Evolutionary conservation across 2,888 invertebrate genomes (phyloP).

Genomic region (Vannuccia rotundouncinata): DNA sequence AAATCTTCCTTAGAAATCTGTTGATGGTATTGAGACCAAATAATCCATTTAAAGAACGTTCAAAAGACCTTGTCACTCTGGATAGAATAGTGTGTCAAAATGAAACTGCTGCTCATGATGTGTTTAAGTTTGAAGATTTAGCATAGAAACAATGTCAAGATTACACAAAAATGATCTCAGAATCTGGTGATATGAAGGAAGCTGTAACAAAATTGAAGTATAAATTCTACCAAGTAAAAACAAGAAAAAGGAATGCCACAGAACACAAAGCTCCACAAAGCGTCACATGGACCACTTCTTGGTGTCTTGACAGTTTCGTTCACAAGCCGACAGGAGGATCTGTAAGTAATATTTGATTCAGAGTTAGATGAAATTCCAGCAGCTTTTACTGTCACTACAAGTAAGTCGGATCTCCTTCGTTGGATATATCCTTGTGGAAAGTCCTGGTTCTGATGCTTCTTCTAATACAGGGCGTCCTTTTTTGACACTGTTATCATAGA

Average conservation of each 20-base stretch:
- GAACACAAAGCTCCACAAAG: conserved; percentile 18
- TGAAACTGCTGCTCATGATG: conserved; percentile 1
- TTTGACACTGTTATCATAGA: neutral
- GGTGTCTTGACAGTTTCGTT: conserved; percentile 21
- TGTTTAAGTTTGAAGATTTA: conserved; percentile 15
- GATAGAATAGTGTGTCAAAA: neutral
- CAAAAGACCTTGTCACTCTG: conserved; percentile 21
- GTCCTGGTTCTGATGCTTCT: conserved; percentile 18
- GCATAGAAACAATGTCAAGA: conserved; percentile 20
- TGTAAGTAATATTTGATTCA: conserved; percentile 18
- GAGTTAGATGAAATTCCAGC: conserved; percentile 7
- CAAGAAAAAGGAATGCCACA: neutral
- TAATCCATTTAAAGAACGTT: conserved; percentile 15
- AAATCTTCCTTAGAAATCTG: conserved; percentile 20
- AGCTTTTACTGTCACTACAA: conserved; percentile 2
- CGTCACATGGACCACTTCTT: neutral
- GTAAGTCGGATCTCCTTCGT: conserved; percentile 16
- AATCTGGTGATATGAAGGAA: conserved; percentile 14
- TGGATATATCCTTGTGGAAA: conserved; percentile 13
- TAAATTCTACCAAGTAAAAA: conserved; percentile 23
- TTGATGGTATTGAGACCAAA: conserved; percentile 9
- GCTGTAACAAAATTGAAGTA: conserved; percentile 16
- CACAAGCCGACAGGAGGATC: conserved; percentile 26
- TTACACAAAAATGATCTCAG: conserved; percentile 5
- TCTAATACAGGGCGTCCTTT: neutral